These are phyloP conservation scores for Xanthia icteritia DNA, from an alignment of 2,888 invertebrate genomes.

Conservation along the genomic window DNA sequence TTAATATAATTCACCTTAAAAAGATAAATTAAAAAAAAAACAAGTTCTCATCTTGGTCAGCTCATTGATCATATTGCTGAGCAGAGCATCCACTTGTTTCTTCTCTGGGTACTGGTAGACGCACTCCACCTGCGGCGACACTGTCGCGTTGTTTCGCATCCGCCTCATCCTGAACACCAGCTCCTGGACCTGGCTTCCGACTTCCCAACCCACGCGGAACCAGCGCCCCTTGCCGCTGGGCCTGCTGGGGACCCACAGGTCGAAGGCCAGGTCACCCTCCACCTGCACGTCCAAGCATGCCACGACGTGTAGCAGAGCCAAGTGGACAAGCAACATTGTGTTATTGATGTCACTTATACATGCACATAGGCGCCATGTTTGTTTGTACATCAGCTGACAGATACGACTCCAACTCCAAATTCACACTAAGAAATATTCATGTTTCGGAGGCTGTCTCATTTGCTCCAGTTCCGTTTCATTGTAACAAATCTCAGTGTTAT, in stretches of 20 bases:
- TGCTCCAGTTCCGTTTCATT: slow-evolving; percentile 19
- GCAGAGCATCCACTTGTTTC: slow-evolving; percentile 70
- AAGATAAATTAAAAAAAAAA: not conserved
- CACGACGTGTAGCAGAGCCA: slow-evolving; percentile 21
- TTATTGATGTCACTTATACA: slow-evolving; percentile 6
- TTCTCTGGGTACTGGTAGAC: slow-evolving; percentile 73
- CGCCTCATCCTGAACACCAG: slow-evolving; percentile 6
- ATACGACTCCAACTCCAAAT: not conserved
- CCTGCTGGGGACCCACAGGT: slow-evolving; percentile 34
- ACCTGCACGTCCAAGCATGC: slow-evolving; percentile 21
- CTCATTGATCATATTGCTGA: slow-evolving; percentile 79
- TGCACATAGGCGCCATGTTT: not conserved
- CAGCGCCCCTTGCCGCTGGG: not conserved
- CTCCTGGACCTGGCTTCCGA: not conserved
- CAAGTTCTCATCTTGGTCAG: slow-evolving; percentile 71
- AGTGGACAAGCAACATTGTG: slow-evolving; percentile 22
- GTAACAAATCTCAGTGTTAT: slow-evolving; percentile 39
- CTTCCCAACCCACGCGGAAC: slow-evolving; percentile 14
- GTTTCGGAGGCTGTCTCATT: not conserved
- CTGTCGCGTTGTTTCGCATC: slow-evolving; percentile 46
- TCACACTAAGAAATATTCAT: not conserved
- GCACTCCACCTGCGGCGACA: slow-evolving; percentile 66
- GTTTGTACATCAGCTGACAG: slow-evolving; percentile 18
- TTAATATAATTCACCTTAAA: not conserved
- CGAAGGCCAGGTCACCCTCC: slow-evolving; percentile 48